These are phyloP conservation scores for Apodemus agrarius DNA, from an alignment of 2,797 vertebrate genomes.

Conservation along the genomic window DNA sequence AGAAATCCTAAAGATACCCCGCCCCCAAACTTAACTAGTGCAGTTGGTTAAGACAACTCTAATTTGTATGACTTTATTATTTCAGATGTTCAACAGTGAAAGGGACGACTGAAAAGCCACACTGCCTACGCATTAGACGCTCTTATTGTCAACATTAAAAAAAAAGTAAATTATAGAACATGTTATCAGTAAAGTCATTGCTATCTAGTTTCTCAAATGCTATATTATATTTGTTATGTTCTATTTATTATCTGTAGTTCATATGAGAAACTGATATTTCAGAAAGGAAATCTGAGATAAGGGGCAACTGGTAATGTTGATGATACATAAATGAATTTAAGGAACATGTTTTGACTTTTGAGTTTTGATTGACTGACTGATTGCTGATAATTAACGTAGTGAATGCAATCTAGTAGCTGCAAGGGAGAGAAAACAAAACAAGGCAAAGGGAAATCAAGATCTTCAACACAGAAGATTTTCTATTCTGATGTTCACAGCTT, in stretches of 20 bases:
- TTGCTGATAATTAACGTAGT: not conserved
- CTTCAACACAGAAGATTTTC: too few relatives aligned
- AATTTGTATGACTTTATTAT: not conserved
- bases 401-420: not conserved
- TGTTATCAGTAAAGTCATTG: not conserved
- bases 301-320: not conserved
- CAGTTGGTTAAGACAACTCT: not conserved
- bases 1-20: not conserved
- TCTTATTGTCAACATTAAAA: not conserved
- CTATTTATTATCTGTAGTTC: not conserved
- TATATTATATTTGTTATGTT: not conserved
- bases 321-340: not conserved
- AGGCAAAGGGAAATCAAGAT: too few relatives aligned
- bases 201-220: not conserved
- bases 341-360: not conserved
- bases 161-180: not conserved
- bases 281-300: not conserved
- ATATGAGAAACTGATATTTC: not conserved
- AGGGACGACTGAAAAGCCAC: not conserved
- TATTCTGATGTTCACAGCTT: not conserved
- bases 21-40: not conserved
- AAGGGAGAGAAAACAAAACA: not conserved
- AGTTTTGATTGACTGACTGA: not conserved
- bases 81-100: not conserved
- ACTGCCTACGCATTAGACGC: not conserved